Conservation (phyloP, 1,140 invertebrate species). For the Macrostomum lignano region DNA sequence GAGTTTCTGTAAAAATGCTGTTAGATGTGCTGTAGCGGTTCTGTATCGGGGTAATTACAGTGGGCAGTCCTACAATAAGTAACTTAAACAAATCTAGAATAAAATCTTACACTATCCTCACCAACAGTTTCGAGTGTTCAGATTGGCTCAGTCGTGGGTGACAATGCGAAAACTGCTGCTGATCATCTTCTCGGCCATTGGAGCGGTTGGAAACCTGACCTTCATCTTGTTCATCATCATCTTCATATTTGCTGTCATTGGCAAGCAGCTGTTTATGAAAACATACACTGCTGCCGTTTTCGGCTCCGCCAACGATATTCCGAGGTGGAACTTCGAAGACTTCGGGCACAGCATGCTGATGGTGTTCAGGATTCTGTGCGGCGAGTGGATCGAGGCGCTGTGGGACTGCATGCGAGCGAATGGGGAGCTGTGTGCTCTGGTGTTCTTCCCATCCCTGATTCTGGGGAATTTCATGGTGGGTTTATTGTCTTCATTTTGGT, state of each 20-base stretch:
- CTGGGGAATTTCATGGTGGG: slow-evolving; percentile 84
- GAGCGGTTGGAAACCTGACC: slow-evolving; percentile 78
- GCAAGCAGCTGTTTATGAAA: slow-evolving; percentile 82
- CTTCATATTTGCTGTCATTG: slow-evolving; percentile 93
- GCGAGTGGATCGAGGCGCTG: slow-evolving; percentile 94
- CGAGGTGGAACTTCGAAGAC: slow-evolving; percentile 75
- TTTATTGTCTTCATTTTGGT: too few relatives aligned
- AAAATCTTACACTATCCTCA: neutral
- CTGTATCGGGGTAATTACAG: too few relatives aligned
- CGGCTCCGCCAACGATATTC: slow-evolving; percentile 11
- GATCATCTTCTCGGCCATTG: slow-evolving; percentile 87
- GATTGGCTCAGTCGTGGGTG: slow-evolving; percentile 91
- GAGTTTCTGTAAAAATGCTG: too few relatives aligned
- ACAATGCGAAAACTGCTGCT: slow-evolving; percentile 83
- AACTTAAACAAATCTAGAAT: too few relatives aligned
- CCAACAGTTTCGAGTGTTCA: slow-evolving; percentile 68
- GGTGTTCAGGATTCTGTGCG: slow-evolving; percentile 79
- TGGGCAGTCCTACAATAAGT: too few relatives aligned
- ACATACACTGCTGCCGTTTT: slow-evolving; percentile 36
- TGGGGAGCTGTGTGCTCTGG: slow-evolving; percentile 61
- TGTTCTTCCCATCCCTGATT: slow-evolving; percentile 80
- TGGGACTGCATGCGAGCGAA: slow-evolving; percentile 84
- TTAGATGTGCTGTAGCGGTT: too few relatives aligned
- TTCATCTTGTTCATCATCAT: slow-evolving; percentile 86
- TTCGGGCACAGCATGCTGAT: slow-evolving; percentile 95